These are phyloP conservation scores for Heteractis magnifica DNA, from an alignment of 92 coral and sea anemone genomes.

Conservation along the genomic window DNA sequence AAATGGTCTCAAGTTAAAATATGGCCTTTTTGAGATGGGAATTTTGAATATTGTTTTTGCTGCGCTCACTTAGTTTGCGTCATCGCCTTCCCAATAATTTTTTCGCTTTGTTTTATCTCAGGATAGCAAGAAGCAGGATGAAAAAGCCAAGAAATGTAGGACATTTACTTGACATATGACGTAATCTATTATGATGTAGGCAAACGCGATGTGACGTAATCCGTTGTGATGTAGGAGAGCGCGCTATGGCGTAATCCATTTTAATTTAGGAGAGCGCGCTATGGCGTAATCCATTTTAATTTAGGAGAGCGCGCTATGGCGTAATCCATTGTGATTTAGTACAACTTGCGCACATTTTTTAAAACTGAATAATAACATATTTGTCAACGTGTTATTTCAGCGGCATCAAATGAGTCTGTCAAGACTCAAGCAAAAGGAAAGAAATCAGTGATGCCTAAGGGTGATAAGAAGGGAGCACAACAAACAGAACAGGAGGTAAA, in stretches of 20 bases:
- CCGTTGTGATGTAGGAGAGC: background rate
- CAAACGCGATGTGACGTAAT: background rate
- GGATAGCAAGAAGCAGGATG: conserved; percentile 92
- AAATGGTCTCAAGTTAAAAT: too few species aligned
- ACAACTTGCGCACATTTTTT: too few species aligned
- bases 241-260: background rate
- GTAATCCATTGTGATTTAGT: background rate
- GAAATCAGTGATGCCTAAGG: conserved; percentile 70
- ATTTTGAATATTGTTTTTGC: too few species aligned
- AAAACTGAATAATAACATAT: too few species aligned
- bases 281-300: background rate
- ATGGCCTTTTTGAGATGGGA: too few species aligned
- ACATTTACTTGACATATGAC: background rate
- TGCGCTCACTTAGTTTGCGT: too few species aligned
- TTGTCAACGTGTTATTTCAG: conserved; percentile 24
- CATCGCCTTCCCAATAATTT: background rate
- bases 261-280: background rate
- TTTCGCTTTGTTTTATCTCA: conserved; percentile 11
- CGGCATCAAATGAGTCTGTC: conserved; percentile 74
- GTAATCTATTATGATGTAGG: background rate
- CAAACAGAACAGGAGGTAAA: conserved; percentile 85
- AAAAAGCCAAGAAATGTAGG: conserved; percentile 87
- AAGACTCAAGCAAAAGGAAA: conserved; percentile 84
- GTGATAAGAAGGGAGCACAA: conserved; percentile 79
- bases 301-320: background rate